Evolutionary conservation across 2,113 vertebrate genomes (phyloP).

Genomic region (Sclerurus mexicanus): DNA sequence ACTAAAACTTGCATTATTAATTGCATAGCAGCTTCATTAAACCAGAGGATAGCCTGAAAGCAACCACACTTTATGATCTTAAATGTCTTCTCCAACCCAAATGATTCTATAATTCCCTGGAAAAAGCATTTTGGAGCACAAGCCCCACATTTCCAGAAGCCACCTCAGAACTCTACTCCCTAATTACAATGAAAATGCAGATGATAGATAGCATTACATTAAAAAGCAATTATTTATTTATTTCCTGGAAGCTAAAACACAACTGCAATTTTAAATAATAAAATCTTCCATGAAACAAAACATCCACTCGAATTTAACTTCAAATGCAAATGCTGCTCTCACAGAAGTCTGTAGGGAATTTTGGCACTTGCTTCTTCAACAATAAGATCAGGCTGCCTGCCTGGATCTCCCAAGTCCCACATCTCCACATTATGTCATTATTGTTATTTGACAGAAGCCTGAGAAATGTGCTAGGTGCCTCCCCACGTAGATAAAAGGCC

Average conservation of each 20-base stretch:
- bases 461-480: neutral
- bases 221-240: neutral
- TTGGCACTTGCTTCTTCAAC: neutral
- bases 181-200: neutral
- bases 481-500: neutral
- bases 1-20: neutral
- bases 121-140: neutral
- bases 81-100: neutral
- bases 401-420: neutral
- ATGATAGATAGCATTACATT: neutral
- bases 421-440: neutral
- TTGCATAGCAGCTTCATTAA: neutral
- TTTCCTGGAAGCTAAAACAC: neutral
- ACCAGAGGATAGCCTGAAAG: neutral
- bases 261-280: neutral
- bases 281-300: neutral
- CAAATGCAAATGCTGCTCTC: neutral
- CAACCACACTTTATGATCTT: neutral
- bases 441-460: slow-evolving; percentile 5
- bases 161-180: neutral
- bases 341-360: neutral
- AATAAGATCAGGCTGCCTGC: neutral
- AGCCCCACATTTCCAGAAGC: neutral
- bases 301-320: neutral
- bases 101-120: neutral